A percentile compares a stretch with the other conserved stretches of the same genome.
phyloP scores from a whole-genome alignment of 2,888 invertebrate species.

The Monochamus alternatus region DNA sequence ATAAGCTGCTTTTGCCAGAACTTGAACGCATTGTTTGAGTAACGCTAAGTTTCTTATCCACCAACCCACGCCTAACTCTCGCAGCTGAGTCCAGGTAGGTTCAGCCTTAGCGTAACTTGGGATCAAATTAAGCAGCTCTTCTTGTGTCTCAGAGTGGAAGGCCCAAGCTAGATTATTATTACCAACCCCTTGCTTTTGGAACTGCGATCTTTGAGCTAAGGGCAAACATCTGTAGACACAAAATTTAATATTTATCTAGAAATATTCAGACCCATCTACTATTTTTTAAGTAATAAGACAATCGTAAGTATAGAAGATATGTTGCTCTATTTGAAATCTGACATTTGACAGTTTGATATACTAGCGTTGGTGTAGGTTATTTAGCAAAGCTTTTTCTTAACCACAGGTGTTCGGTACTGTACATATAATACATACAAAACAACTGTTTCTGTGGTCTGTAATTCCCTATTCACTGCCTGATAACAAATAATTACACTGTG shows the following conservation, averaged over 20 bases:
- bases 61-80: constrained; percentile 95
- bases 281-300: no score
- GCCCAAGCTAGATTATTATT: constrained; percentile 98
- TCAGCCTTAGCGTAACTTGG: constrained; percentile 91
- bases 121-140: constrained; percentile 91
- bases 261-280: no score
- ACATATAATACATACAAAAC: no score
- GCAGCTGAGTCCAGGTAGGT: constrained; percentile 91
- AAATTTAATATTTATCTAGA: neutral
- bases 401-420: no score
- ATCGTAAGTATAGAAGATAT: no score
- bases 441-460: no score
- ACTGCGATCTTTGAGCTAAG: constrained; percentile 86
- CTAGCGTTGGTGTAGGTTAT: no score
- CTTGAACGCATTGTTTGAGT: constrained; percentile 89
- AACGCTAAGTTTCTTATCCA: constrained; percentile 92
- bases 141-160: constrained; percentile 98
- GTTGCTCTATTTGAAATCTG: no score
- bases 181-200: constrained; percentile 90
- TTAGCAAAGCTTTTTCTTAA: no score
- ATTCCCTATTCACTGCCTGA: no score
- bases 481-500: no score
- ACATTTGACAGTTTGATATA: no score
- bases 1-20: constrained; percentile 94
- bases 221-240: constrained; percentile 85